Evolutionary conservation across 2,888 invertebrate genomes (phyloP), one percentile per base, ranked within the genome.

Genomic region (Cheilosia impressa): DNA sequence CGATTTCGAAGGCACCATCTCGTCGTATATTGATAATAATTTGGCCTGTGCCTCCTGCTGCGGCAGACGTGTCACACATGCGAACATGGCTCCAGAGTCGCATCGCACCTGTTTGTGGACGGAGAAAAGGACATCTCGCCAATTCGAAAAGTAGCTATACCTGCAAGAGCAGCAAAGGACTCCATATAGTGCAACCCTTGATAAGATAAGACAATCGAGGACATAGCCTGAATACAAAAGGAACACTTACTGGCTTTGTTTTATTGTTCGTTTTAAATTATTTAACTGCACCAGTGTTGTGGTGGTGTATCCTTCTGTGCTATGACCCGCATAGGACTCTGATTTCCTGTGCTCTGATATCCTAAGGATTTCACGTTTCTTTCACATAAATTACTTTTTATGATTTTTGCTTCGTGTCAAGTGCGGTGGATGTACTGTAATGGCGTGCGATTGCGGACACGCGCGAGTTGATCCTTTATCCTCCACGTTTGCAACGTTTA

Each of bases 361-460:
- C 66, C 66, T 34, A 71, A 76, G 80, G 80, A 84, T 79, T 85
- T 66, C 84, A 85, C 84, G 84, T 85, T 80, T 34, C 58, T 24
- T 76, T 85, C 84, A 50, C 80, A 80, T 85, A 85, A 85, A 80
- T 85, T 66, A 76, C 65, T 80, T 85, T 84, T 85, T 84, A 85
- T 85, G 84, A 85, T 85, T 65, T 81, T 80, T 45, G 41, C 60
- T 71, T 57, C 60, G 65, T 76, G 75, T 80, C 84, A 80, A 75
- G 65, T 58, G 34, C 58, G 53, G 63, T 65, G 63, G 43, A 53
- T 53, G 22, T 60, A 65, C 41, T 66, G 69, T 47, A 63, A 63
- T 69, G 68, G 79, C 50, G 38, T 69, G 79, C 41, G 53, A 79
- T 76, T 71, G 66, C 80, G 57, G 84, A 80, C 84, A 85, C 84